Evolutionary conservation across 2,888 invertebrate species (phyloP), one percentile per base, ranked within the genome.

Genomic region (Calliscelio sp.): DNA sequence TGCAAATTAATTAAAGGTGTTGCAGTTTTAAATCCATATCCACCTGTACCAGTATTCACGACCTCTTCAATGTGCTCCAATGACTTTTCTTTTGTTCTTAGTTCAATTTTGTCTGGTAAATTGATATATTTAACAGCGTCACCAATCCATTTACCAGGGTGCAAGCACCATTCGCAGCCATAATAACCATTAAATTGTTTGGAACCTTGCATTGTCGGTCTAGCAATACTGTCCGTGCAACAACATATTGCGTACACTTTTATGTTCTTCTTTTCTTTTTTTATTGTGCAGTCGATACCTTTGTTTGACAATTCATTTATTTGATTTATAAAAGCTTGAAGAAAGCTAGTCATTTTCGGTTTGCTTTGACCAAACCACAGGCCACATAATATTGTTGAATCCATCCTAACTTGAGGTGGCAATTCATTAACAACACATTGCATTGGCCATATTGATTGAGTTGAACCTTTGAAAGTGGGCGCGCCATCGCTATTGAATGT

Each of bases 351-450:
- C 78, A 81, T 85, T 5, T 61, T 44, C 32, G 77, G 81, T 20
- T 85, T 85, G n/a, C 61, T 73, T 28, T 38, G 46, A 1, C 80
- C 74, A 63, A 83, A 83, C 83, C 82, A 83, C 20, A 85, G 55
- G 8, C 28, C 81, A 44, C 71, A 80, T 10, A 53, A 20, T 32
- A 85, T 63, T 11, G 74, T 22, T 14, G 16, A 57, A 4, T 38
- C 28, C 3, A 73, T 25, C 51, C 80, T 49, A 16, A 59, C 28
- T 32, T 75, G 10, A 10, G 65, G 22, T 0, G 77, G 84, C 7
- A 59, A 51, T 16, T 84, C 75, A 71, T 84, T 14, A 80, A 4
- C 10, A 80, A 20, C 11, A 77, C n/a, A 20, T 70, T 80, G 71
- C 20, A 80, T 71, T 16, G 80, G 75, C 75, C 75, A 77, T 65